Evolutionary conservation across 2,797 vertebrate genomes (phyloP).

Genomic region (Onychomys arenicola): DNA sequence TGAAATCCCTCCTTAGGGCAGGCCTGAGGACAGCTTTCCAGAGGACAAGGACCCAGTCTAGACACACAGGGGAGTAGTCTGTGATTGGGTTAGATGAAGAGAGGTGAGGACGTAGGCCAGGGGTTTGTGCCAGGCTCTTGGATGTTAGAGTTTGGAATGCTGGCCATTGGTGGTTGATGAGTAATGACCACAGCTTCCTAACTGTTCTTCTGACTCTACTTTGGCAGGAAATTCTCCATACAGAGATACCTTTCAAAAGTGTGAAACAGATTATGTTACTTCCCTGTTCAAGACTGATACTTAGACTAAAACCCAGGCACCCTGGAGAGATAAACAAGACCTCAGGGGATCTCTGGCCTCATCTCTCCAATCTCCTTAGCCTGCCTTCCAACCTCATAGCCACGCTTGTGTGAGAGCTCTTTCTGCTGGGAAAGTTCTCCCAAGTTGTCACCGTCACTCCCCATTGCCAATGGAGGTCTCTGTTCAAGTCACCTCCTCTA

Average conservation of each 20-base stretch:
- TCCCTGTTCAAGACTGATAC: conserved; percentile 23
- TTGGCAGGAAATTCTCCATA: neutral
- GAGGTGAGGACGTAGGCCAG: neutral
- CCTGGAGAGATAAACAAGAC: neutral
- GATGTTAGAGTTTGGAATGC: neutral
- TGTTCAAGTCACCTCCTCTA: neutral
- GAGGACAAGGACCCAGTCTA: neutral
- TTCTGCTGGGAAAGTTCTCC: neutral
- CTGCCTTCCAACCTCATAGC: neutral
- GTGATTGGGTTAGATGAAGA: neutral
- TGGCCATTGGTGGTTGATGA: neutral
- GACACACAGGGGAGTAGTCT: neutral
- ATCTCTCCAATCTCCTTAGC: neutral
- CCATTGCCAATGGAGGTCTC: neutral
- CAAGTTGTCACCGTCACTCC: neutral
- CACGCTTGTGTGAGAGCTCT: neutral
- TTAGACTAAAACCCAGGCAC: conserved; percentile 49
- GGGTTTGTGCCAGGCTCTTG: neutral
- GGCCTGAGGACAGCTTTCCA: neutral
- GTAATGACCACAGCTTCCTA: neutral
- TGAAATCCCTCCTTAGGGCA: neutral
- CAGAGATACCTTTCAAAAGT: neutral
- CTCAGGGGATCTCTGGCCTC: neutral
- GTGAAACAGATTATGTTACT: conserved; percentile 40
- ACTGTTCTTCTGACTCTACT: neutral